phyloP scores from a whole-genome alignment of 2,888 invertebrate genomes.

The Euphydryas editha region DNA sequence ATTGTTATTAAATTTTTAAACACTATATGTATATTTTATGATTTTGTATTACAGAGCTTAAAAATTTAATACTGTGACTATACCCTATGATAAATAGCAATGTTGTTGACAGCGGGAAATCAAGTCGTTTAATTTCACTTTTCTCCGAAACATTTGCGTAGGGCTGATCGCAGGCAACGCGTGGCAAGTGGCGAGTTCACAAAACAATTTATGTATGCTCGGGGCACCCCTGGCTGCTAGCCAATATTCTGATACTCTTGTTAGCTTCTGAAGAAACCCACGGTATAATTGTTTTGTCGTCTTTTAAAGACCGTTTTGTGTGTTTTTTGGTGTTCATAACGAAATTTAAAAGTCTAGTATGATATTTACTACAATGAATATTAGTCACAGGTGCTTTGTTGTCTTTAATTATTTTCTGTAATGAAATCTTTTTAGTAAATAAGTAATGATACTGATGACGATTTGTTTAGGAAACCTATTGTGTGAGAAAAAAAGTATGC shows the following conservation, averaged over 20 bases:
- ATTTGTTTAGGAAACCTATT: no score
- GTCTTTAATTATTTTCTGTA: not conserved
- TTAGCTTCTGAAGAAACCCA: conserved; percentile 63
- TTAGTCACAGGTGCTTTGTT: not conserved
- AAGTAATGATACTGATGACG: no score
- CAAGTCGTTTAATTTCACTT: conserved; percentile 59
- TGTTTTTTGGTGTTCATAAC: conserved; percentile 60
- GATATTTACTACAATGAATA: not conserved
- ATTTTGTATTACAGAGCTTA: not conserved
- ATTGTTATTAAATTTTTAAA: no score
- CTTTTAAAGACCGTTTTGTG: conserved; percentile 60
- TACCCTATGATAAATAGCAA: not conserved
- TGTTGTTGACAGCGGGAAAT: conserved; percentile 27
- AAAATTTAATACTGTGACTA: not conserved
- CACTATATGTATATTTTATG: no score
- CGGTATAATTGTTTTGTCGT: conserved; percentile 74
- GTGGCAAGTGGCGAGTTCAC: conserved; percentile 45
- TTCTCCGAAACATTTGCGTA: conserved; percentile 48
- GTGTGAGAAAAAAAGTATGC: no score
- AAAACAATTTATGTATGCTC: conserved; percentile 70
- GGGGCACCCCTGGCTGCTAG: conserved; percentile 57
- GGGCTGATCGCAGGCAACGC: conserved; percentile 45
- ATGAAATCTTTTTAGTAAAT: no score
- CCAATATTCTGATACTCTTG: conserved; percentile 67
- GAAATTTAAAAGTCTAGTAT: not conserved